phyloP scores from a whole-genome alignment of 2,888 invertebrate species.

The Philhelius pedissequus region DNA sequence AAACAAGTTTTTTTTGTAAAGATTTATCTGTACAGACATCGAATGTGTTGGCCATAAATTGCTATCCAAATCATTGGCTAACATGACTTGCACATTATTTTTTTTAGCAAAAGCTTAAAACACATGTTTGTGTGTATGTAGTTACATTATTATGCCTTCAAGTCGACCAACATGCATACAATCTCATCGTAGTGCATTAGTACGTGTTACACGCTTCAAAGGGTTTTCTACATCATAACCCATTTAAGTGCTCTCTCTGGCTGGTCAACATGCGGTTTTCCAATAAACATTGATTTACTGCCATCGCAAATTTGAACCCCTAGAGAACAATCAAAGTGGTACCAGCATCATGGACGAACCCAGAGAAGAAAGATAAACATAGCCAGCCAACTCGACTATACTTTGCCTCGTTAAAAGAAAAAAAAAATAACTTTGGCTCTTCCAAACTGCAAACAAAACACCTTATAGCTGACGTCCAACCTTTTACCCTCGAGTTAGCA shows the following conservation, averaged over 20 bases:
- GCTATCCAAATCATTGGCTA: background rate
- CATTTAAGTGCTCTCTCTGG: conserved; percentile 1
- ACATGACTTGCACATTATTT: background rate
- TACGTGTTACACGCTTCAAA: conserved; percentile 24
- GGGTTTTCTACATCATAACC: conserved; percentile 21
- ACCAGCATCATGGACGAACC: background rate
- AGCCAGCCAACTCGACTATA: conserved; percentile 13
- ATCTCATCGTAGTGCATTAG: background rate
- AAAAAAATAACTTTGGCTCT: conserved; percentile 48
- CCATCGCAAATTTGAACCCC: conserved; percentile 16
- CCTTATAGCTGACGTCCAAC: conserved; percentile 23
- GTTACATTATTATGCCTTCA: background rate
- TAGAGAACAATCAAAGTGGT: conserved; percentile 39
- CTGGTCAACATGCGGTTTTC: conserved; percentile 28
- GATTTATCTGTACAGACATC: background rate
- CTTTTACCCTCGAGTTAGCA: conserved; percentile 32
- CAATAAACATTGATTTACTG: conserved; percentile 58
- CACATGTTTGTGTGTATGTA: no score
- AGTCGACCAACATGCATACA: background rate
- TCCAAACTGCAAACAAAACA: conserved; percentile 36
- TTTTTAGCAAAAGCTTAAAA: background rate
- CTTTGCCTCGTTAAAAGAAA: conserved; percentile 41
- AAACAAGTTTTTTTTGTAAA: background rate
- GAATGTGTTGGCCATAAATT: background rate
- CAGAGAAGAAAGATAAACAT: conserved; percentile 45